phyloP scores from a whole-genome alignment of 2,113 vertebrate genomes.

The Tragelaphus imberbis region DNA sequence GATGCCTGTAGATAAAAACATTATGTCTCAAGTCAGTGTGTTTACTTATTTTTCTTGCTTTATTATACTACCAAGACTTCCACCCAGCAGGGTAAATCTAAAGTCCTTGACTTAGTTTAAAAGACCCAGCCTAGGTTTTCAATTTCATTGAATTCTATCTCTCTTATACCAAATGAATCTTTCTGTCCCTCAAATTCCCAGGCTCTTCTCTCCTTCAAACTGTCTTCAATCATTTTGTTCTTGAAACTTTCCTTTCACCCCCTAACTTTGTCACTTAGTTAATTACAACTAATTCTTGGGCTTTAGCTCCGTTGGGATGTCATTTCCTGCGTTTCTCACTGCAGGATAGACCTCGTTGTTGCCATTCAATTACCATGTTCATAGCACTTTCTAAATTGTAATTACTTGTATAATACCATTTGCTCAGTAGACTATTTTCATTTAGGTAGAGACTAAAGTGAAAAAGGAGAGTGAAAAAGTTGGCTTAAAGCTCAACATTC shows the following conservation, averaged over 20 bases:
- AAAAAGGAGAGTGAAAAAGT: too few species aligned
- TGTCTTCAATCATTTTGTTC: not conserved
- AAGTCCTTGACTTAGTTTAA: not conserved
- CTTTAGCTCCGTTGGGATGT: not conserved
- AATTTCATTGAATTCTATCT: not conserved
- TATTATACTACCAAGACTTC: not conserved
- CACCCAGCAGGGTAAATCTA: not conserved
- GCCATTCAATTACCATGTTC: not conserved
- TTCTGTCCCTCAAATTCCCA: not conserved
- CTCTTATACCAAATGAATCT: not conserved
- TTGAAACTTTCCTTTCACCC: not conserved
- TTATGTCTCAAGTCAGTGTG: not conserved
- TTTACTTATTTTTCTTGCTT: too few species aligned
- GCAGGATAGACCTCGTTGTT: not conserved
- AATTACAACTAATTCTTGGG: not conserved
- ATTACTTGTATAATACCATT: not conserved
- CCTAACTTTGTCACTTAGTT: not conserved
- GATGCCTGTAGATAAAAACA: not conserved
- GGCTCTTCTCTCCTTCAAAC: not conserved
- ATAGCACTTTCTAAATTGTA: not conserved
- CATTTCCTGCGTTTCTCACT: not conserved
- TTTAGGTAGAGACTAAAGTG: not conserved
- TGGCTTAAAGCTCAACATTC: too few species aligned
- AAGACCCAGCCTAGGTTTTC: not conserved
- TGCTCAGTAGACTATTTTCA: not conserved